These are phyloP conservation scores for Epizoanthus rinbou DNA, from an alignment of 92 coral and sea anemone species.

Conservation along the genomic window DNA sequence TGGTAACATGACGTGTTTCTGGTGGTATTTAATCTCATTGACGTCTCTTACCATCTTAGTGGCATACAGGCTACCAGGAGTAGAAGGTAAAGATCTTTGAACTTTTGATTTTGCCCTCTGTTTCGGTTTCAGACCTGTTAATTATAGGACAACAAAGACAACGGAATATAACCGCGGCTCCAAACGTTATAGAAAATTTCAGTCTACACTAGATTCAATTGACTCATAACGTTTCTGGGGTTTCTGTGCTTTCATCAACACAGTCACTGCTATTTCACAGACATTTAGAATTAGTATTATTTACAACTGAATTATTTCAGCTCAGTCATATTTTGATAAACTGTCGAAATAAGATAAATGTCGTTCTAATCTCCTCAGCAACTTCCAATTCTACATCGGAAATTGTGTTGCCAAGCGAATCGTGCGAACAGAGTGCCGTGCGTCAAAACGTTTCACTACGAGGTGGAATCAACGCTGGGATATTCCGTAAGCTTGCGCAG, in stretches of 20 bases:
- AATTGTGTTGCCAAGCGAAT: slow-evolving; percentile 74
- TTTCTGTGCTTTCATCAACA: not conserved
- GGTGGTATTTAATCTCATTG: slow-evolving; percentile 10
- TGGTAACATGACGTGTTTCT: slow-evolving; percentile 81
- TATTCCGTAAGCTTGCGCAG: slow-evolving; percentile 93
- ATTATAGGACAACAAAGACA: not conserved
- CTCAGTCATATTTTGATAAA: too few relatives aligned
- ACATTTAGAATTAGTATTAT: not conserved
- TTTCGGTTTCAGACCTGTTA: not conserved
- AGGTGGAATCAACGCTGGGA: slow-evolving; percentile 97
- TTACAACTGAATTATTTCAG: too few relatives aligned
- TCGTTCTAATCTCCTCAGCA: slow-evolving; percentile 26
- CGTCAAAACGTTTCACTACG: slow-evolving; percentile 92
- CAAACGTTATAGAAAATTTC: not conserved
- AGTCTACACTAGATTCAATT: not conserved
- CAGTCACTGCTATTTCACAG: slow-evolving; percentile 11
- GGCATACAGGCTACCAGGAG: not conserved
- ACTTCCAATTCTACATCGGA: slow-evolving; percentile 57
- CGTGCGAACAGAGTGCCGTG: slow-evolving; percentile 88
- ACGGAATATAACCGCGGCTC: too few relatives aligned
- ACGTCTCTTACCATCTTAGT: slow-evolving; percentile 9
- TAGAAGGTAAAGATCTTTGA: slow-evolving; percentile 3
- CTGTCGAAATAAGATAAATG: too few relatives aligned
- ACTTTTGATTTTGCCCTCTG: too few relatives aligned
- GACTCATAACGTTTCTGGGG: not conserved